phyloP scores from a whole-genome alignment of 2,888 invertebrate species.

The Leucania comma region DNA sequence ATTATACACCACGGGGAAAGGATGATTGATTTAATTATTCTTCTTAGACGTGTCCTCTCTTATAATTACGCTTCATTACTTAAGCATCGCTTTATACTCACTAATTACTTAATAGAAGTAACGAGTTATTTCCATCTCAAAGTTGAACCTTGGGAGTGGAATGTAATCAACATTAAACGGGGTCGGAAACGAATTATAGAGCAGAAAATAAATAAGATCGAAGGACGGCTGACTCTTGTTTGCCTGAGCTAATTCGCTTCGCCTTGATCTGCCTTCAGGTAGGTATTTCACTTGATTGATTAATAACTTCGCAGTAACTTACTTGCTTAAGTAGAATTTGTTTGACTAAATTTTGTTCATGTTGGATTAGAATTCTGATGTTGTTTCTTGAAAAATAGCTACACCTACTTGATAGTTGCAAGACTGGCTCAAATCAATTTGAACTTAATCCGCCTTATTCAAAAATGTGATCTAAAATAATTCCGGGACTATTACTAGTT shows the following conservation, averaged over 20 bases:
- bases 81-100: slow-evolving; percentile 89
- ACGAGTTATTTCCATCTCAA: slow-evolving; percentile 89
- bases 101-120: slow-evolving; percentile 91
- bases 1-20: slow-evolving; percentile 87
- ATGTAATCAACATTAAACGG: slow-evolving; percentile 87
- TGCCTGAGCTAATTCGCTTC: slow-evolving; percentile 64
- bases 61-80: slow-evolving; percentile 90
- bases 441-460: too few species aligned
- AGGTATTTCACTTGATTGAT: slow-evolving; percentile 63
- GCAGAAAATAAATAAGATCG: slow-evolving; percentile 82
- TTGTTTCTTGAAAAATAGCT: neutral
- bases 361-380: slow-evolving; percentile 9
- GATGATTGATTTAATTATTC: slow-evolving; percentile 90
- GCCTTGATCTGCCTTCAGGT: slow-evolving; percentile 56
- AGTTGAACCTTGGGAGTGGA: slow-evolving; percentile 80
- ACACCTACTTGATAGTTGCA: too few species aligned
- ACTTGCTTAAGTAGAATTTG: slow-evolving; percentile 44
- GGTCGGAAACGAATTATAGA: slow-evolving; percentile 81
- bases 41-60: slow-evolving; percentile 89
- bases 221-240: slow-evolving; percentile 67
- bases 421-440: too few species aligned
- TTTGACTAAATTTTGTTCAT: slow-evolving; percentile 17
- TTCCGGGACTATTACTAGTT: too few species aligned
- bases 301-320: slow-evolving; percentile 50
- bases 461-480: too few species aligned